Evolutionary conservation across 2,797 vertebrate genomes (phyloP), one percentile per base, ranked within the genome.

Genomic region (Sebastes elongatus): DNA sequence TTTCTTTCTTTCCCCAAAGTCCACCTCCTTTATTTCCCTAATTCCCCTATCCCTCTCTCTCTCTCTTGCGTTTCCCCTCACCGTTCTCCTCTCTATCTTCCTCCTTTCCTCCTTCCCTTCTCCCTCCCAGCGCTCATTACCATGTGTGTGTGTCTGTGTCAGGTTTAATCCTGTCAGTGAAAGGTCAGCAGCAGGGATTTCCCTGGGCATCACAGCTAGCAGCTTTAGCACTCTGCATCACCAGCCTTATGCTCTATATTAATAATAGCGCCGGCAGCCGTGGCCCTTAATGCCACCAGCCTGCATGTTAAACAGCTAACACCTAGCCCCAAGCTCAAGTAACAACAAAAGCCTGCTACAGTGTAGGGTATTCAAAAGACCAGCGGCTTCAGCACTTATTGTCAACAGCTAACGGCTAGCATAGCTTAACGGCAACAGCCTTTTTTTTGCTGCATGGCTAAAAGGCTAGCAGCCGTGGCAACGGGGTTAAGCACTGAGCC

Each of bases 181-280:
- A 95, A 95, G 94, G 94, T 94, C 94, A 94, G 90, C 91, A 91
- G 90, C 89, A 84, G 93, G 94, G 93, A 93, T 93, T 93, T 95
- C 94, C 94, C 93, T 88, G 82, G 93, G 94, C 93, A 89, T 92
- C 88, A 71, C 86, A 90, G 92, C 91, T 90, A 90, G 92, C 90
- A 92, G 90, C 88, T 90, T 93, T 86, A 93, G 91, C 90, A 83
- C 89, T 90, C 85, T 83, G 85, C 86, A 87, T 90, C 91, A 86
- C 83, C 86, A 77, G 89, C 93, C 94, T 86, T 92, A 93, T 93
- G 93, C 87, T 90, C 82, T 86, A 89, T 94, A 92, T 93, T 93
- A 92, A 92, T 91, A 93, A 87, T 66, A 88, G 77, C n/a, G 25
- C 87, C 82, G 71, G 78, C 74, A 86, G 91, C 82, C 68, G 6